Evolutionary conservation across 1,140 invertebrate species (phyloP).

Genomic region (Trichomalopsis sarcophagae): DNA sequence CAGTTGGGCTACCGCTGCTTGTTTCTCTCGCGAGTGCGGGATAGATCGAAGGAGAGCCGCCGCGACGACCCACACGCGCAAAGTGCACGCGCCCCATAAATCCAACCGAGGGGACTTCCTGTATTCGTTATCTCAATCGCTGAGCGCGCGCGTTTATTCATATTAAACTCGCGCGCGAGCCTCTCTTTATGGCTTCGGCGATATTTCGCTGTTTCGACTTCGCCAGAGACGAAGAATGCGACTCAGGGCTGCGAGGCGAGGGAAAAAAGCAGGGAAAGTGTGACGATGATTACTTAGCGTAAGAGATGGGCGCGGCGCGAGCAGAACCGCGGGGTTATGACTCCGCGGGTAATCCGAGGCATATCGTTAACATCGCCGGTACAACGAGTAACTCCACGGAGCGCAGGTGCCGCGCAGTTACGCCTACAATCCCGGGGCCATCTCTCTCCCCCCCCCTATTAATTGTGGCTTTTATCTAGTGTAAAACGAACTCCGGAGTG

Average conservation of each 20-base stretch:
- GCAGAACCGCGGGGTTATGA: background rate
- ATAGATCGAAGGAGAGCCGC: background rate
- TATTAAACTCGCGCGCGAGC: background rate
- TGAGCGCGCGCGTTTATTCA: background rate
- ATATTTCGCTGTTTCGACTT: background rate
- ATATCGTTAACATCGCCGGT: slow-evolving; percentile 34
- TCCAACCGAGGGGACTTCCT: slow-evolving; percentile 8
- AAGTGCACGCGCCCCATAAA: slow-evolving; percentile 14
- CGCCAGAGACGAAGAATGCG: background rate
- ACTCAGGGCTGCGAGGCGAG: background rate
- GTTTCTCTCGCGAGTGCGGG: background rate
- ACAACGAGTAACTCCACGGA: background rate
- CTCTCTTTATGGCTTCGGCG: background rate
- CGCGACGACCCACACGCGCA: slow-evolving; percentile 23
- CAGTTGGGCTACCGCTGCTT: slow-evolving; percentile 9
- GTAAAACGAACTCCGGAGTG: background rate
- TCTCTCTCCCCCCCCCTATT: background rate
- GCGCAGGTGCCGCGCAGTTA: slow-evolving; percentile 28
- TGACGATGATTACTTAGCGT: background rate
- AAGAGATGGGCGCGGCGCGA: background rate
- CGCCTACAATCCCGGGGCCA: background rate
- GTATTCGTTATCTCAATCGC: slow-evolving; percentile 20
- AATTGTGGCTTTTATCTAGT: slow-evolving; percentile 23
- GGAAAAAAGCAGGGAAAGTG: background rate
- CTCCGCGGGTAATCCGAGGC: slow-evolving; percentile 27